These are phyloP conservation scores for Caenorhabditis briggsae DNA, from an alignment of 1,140 invertebrate genomes.

Conservation along the genomic window DNA sequence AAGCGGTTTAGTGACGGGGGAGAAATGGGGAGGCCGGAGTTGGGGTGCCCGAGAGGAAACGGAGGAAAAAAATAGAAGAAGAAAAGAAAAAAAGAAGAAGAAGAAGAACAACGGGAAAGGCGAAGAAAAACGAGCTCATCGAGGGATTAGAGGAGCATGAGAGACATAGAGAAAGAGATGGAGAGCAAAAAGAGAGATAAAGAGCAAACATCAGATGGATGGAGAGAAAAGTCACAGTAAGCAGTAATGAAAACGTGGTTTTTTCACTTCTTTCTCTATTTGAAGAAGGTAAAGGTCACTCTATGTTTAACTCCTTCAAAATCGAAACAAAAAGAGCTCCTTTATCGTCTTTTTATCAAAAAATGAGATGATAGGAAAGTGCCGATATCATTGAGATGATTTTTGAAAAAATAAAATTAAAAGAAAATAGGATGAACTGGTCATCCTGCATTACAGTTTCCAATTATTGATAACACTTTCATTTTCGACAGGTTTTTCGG, in stretches of 20 bases:
- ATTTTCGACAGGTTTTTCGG: slow-evolving; percentile 27
- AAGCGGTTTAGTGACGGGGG: slow-evolving; percentile 48
- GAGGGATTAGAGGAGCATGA: slow-evolving; percentile 2
- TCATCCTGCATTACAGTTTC: neutral
- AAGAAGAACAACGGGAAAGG: slow-evolving; percentile 50
- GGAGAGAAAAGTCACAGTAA: slow-evolving; percentile 40
- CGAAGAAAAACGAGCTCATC: slow-evolving; percentile 39
- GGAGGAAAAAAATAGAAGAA: slow-evolving; percentile 38
- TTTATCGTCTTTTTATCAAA: neutral
- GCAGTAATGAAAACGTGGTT: slow-evolving; percentile 37
- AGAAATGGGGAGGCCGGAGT: slow-evolving; percentile 33
- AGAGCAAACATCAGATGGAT: slow-evolving; percentile 41
- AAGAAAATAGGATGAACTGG: no score
- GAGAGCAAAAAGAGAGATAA: neutral
- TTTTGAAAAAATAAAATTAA: no score
- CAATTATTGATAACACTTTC: neutral
- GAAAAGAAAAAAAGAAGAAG: slow-evolving; percentile 33
- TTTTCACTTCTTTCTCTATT: slow-evolving; percentile 19
- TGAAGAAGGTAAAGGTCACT: slow-evolving; percentile 50
- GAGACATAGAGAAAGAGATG: slow-evolving; percentile 31
- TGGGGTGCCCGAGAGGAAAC: slow-evolving; percentile 54
- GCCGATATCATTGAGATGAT: no score
- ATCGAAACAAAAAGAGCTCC: neutral
- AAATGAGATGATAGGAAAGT: neutral
- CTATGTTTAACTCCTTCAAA: slow-evolving; percentile 13